Evolutionary conservation across 2,888 invertebrate genomes (phyloP).

Genomic region (Aethes cnicana): DNA sequence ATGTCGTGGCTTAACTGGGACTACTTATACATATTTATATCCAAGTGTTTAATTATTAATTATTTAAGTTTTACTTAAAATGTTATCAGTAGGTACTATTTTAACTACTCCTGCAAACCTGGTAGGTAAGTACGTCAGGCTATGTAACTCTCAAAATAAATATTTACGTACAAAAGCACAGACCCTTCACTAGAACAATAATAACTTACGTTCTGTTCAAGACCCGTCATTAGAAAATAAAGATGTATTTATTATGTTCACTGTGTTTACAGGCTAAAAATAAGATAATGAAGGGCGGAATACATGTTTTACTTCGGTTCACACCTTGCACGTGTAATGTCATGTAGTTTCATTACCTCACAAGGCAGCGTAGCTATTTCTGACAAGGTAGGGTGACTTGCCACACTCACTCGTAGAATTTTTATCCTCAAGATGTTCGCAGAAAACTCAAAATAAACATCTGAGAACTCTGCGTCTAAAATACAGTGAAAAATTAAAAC

Average conservation of each 20-base stretch:
- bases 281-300: conserved; percentile 65
- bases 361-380: conserved; percentile 58
- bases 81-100: too few relatives aligned
- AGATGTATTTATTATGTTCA: conserved; percentile 63
- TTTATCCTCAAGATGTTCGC: conserved; percentile 26
- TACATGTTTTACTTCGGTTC: conserved; percentile 65
- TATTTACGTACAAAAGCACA: not conserved
- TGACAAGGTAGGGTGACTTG: conserved; percentile 47
- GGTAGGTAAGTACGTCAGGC: too few relatives aligned
- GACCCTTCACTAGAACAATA: conserved; percentile 25
- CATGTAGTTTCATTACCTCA: conserved; percentile 69
- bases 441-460: conserved; percentile 18
- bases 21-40: too few relatives aligned
- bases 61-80: too few relatives aligned
- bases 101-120: too few relatives aligned
- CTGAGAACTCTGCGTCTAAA: too few relatives aligned
- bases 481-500: conserved; percentile 1
- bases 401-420: conserved; percentile 29
- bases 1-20: too few relatives aligned
- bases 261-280: conserved; percentile 60
- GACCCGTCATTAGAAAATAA: conserved; percentile 54
- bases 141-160: too few relatives aligned
- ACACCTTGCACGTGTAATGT: conserved; percentile 75
- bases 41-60: too few relatives aligned
- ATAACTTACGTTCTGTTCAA: conserved; percentile 46